Evolutionary conservation across 2,113 vertebrate genomes (phyloP), one percentile per base, ranked within the genome.

Genomic region (Macquaria ambigua): DNA sequence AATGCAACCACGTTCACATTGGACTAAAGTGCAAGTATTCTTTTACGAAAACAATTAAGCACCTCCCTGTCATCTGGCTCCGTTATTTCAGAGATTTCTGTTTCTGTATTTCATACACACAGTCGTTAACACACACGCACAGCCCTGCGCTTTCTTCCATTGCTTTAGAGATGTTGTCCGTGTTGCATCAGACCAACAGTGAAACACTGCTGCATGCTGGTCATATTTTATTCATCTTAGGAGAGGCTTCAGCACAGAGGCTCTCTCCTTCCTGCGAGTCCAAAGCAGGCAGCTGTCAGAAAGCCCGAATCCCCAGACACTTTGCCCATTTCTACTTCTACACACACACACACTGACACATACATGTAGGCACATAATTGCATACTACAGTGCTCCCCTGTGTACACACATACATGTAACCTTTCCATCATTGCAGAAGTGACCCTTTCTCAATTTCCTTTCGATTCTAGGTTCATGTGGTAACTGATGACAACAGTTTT

Each of bases 151-250:
- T 82, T 87, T 81, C 70, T 75, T 84, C 66, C 18, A 59, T 70
- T 81, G 77, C 73, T 82, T 88, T 58, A 62, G 63, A 90, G 83
- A 83, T 87, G 82, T 90, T 90, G 64, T 90, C 74, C 48, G 70
- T 62, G 83, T 92, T 91, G 82, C 90, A 86, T 94, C 93, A 92
- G 90, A 89, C 78, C 77, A 88, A 81, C 69, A 83, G 71, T 83
- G 77, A 84, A 91, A 87, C 74, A 48, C 75, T 61, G n/a, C 77
- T 89, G 74, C 80, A 74, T 90, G 89, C 88, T 77, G 52, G 80
- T 93, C 90, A 94, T 95, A 93, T 94, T 95, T 95, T 93, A 94
- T 95, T 95, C 90, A 95, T 94, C 73, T 81, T 63, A 46, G 73
- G 37, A 89, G 82, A 88, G 61, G 87, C 90, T 90, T 83, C 80